phyloP scores from a whole-genome alignment of 1,140 invertebrate species.

The Helicorthomorpha holstii region DNA sequence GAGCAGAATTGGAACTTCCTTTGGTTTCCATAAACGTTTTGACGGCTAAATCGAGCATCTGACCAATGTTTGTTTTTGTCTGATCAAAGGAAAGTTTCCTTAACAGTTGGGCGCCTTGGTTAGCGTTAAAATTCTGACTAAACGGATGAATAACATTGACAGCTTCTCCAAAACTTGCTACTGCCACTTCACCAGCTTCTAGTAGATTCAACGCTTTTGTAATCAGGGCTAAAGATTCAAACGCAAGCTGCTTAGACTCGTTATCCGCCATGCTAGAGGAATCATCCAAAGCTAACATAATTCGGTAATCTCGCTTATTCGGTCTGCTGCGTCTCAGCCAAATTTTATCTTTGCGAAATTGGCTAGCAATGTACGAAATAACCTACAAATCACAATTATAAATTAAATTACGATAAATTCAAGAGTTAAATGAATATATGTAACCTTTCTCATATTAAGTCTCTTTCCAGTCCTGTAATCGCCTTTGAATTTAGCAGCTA shows the following conservation, averaged over 20 bases:
- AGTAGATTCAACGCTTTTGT: constrained; percentile 78
- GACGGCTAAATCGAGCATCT: constrained; percentile 59
- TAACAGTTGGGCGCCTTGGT: constrained; percentile 48
- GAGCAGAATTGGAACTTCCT: constrained; percentile 40
- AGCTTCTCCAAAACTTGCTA: constrained; percentile 83
- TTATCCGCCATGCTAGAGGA: constrained; percentile 52
- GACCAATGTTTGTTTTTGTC: constrained; percentile 56
- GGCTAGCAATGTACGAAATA: constrained; percentile 95
- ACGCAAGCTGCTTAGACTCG: constrained; percentile 47
- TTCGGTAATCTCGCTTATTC: constrained; percentile 90
- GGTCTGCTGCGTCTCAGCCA: constrained; percentile 93
- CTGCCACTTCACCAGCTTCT: constrained; percentile 78
- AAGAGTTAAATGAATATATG: background rate
- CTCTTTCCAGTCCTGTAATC: constrained; percentile 93
- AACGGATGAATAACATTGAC: constrained; percentile 68
- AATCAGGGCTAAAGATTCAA: constrained; percentile 83
- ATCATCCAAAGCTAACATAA: constrained; percentile 91
- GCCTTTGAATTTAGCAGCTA: constrained; percentile 73
- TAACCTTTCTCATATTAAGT: constrained; percentile 88
- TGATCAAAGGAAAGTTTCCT: constrained; percentile 61
- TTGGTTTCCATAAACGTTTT: constrained; percentile 37
- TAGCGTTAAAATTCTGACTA: constrained; percentile 63
- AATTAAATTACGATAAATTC: background rate
- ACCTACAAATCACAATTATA: constrained; percentile 30
- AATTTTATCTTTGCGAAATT: constrained; percentile 98